Percentiles rank a stretch among this genome's conserved stretches.
Evolutionary conservation across 2,797 vertebrate species (phyloP).

Genomic region (Chrysocyon brachyurus): DNA sequence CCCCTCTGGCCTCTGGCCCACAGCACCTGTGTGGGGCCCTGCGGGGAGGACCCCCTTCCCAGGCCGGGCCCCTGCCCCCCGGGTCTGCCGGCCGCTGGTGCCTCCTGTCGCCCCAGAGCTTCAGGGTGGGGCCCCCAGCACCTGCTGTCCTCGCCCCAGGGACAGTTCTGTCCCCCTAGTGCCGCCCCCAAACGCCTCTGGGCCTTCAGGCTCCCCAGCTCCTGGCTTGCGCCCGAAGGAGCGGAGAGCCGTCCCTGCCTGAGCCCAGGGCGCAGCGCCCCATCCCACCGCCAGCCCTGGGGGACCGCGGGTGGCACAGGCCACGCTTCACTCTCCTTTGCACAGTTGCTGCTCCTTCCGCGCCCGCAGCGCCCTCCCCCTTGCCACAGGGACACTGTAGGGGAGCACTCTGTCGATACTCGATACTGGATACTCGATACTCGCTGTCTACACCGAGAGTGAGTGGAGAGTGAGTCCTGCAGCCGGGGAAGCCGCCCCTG

Average conservation of each 20-base stretch:
- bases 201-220: not conserved
- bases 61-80: not conserved
- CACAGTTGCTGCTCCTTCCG: not conserved
- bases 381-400: not conserved
- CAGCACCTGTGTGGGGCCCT: not conserved
- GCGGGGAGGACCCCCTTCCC: not conserved
- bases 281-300: not conserved
- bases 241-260: not conserved
- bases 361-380: not conserved
- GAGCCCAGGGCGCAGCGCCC: not conserved
- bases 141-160: not conserved
- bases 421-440: too few relatives aligned
- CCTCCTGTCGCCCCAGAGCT: not conserved
- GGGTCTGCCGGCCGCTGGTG: not conserved
- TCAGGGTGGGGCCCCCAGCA: too few relatives aligned
- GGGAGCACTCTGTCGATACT: too few relatives aligned
- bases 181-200: not conserved
- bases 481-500: too few relatives aligned
- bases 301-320: too few relatives aligned
- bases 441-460: too few relatives aligned
- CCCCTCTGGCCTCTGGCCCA: not conserved
- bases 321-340: too few relatives aligned
- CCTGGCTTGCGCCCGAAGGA: not conserved
- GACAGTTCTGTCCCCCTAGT: not conserved
- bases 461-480: too few relatives aligned